Conservation (phyloP, 2,888 invertebrate genomes). For the Acanthosepion esculentum region DNA sequence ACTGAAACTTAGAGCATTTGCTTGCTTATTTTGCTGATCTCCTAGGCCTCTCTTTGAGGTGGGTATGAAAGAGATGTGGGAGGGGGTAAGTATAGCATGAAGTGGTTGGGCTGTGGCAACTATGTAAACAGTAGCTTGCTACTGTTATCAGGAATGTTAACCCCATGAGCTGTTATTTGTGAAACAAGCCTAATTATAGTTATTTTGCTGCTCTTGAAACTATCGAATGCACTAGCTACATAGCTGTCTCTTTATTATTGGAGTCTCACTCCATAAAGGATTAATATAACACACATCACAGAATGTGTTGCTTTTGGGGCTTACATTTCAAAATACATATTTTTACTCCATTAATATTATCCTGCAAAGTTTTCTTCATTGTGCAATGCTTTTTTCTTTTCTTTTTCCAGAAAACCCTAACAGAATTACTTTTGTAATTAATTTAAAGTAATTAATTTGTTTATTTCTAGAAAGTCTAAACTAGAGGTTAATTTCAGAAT, state of each 20-base stretch:
- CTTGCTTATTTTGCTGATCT: not conserved
- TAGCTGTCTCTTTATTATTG: not conserved
- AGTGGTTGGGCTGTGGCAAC: slow-evolving; percentile 17
- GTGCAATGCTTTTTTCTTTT: not conserved
- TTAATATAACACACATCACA: not conserved
- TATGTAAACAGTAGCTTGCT: slow-evolving; percentile 8
- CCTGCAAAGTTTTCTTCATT: not conserved
- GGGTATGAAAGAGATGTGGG: not conserved
- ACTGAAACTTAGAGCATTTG: slow-evolving; percentile 13
- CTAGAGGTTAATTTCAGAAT: not conserved
- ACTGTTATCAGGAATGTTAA: slow-evolving; percentile 16
- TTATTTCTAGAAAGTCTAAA: not conserved
- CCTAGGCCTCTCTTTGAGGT: not conserved
- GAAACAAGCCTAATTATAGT: slow-evolving; percentile 12
- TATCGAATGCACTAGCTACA: not conserved
- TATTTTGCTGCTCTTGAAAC: slow-evolving; percentile 25
- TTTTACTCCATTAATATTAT: not conserved
- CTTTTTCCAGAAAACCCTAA: not conserved
- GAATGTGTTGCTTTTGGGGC: not conserved
- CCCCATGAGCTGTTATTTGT: slow-evolving; percentile 2
- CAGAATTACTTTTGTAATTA: no score
- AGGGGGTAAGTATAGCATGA: not conserved
- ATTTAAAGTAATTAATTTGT: not conserved
- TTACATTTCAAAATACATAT: not conserved
- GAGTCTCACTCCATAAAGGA: not conserved